Conservation (phyloP, 2,113 vertebrate species). For the Scatophagus argus region DNA sequence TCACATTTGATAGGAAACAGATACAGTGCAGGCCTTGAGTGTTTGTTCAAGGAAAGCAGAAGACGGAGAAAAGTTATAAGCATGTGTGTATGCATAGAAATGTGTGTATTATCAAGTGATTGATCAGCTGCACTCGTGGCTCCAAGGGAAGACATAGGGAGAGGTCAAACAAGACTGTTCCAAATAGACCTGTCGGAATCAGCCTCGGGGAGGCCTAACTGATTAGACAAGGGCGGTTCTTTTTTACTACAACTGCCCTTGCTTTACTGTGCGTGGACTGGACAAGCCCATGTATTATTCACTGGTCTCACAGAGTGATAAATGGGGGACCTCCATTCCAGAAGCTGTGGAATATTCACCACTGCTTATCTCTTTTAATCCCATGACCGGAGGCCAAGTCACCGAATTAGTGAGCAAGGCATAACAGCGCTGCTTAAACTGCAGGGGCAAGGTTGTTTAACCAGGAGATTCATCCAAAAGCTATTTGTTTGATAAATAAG, state of each 20-base stretch:
- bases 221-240: slow-evolving; percentile 77
- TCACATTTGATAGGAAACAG: slow-evolving; percentile 40
- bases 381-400: slow-evolving; percentile 58
- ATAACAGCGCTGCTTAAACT: slow-evolving; percentile 48
- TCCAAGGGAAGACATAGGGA: slow-evolving; percentile 79
- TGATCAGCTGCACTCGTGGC: slow-evolving; percentile 73
- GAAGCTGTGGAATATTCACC: slow-evolving; percentile 70
- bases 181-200: slow-evolving; percentile 80
- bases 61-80: not conserved
- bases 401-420: slow-evolving; percentile 62
- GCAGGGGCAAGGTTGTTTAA: slow-evolving; percentile 58
- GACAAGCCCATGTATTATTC: slow-evolving; percentile 78
- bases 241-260: slow-evolving; percentile 75
- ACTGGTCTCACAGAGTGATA: slow-evolving; percentile 73
- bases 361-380: slow-evolving; percentile 77
- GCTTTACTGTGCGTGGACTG: slow-evolving; percentile 69
- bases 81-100: slow-evolving; percentile 43
- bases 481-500: slow-evolving; percentile 45
- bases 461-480: slow-evolving; percentile 46
- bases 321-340: slow-evolving; percentile 60
- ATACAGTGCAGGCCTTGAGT: slow-evolving; percentile 8
- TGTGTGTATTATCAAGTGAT: slow-evolving; percentile 80
- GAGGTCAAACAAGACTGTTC: slow-evolving; percentile 83
- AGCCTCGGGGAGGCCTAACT: slow-evolving; percentile 77
- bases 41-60: not conserved